Evolutionary conservation across 2,797 vertebrate genomes (phyloP), one percentile per base, ranked within the genome.

Genomic region (Rhabdophis nuchalis): DNA sequence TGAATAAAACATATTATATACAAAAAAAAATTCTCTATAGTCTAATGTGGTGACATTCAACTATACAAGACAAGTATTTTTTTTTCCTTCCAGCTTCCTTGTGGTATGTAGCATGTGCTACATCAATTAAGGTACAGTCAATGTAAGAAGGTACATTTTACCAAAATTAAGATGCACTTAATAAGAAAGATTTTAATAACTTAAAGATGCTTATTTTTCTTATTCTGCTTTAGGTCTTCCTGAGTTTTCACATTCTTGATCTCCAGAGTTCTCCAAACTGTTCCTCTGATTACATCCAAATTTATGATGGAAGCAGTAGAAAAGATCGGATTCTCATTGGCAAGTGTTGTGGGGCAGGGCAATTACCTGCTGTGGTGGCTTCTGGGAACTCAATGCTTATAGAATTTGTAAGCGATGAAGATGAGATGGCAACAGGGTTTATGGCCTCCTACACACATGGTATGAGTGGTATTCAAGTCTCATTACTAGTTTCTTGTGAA

Each of bases 281-380:
- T 94, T 92, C 95, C 85, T 97, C 95, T 89, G 97, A 97, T 92
- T 97, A 97, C 13, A 77, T 97, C 87, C 96, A 93, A 93, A 93
- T 97, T 93, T 97, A 97, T 89, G 95, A 97, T 0, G 97, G 97
- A n/a, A 95, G 93, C 93, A 96, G 93, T 93, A 97, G 94, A 92
- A 96, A 92, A 68, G 96, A 95, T n/a, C 95, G 89, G 54, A 58
- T 97, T 53, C 91, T 97, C 90, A 25, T 97, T 90, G 95, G 97
- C 93, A 97, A 87, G 64, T 94, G 95, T 85, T 97, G 97, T 91
- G 96, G 96, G 25, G 89, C 58, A 58, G 94, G 91, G 18, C 92
- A 91, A 4, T 64, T 96, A 57, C 96, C 97, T 77, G 94, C 95
- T 53, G 58, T 96, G 27, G 95, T 97, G 41, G 91, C 96, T 0